These are phyloP conservation scores for Globicephala melas DNA, from an alignment of 2,113 vertebrate genomes.

Conservation along the genomic window DNA sequence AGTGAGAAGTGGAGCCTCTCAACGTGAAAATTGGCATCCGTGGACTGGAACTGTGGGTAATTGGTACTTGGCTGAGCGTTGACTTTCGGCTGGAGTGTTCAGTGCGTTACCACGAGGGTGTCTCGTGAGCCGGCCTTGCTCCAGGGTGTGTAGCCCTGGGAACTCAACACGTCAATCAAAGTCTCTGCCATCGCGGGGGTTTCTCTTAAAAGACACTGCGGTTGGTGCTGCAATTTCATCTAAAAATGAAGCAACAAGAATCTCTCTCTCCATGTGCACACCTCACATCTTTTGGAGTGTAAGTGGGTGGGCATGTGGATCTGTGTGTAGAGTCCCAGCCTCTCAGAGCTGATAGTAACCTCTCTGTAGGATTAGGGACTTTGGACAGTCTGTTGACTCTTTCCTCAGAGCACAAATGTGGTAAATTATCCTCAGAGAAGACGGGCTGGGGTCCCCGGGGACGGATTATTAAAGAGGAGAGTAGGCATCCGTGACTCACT, in stretches of 20 bases:
- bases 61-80: not conserved
- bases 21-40: accelerated
- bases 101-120: accelerated
- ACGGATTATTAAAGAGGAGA: not conserved
- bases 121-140: accelerated
- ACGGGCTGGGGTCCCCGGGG: not conserved
- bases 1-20: not conserved
- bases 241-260: not conserved
- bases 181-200: accelerated
- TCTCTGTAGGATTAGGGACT: not conserved
- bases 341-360: not conserved
- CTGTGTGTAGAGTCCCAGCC: not conserved
- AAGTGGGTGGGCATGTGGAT: accelerated
- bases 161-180: accelerated
- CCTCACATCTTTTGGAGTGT: accelerated
- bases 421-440: not conserved
- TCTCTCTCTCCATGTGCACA: accelerated
- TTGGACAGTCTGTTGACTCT: not conserved
- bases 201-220: accelerated
- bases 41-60: accelerated
- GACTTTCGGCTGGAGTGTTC: not conserved
- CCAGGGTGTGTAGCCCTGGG: not conserved
- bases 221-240: too few relatives aligned
- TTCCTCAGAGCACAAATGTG: accelerated
- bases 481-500: not conserved